These are phyloP conservation scores for Ageneiosus marmoratus DNA, from an alignment of 2,113 vertebrate species.

Conservation along the genomic window DNA sequence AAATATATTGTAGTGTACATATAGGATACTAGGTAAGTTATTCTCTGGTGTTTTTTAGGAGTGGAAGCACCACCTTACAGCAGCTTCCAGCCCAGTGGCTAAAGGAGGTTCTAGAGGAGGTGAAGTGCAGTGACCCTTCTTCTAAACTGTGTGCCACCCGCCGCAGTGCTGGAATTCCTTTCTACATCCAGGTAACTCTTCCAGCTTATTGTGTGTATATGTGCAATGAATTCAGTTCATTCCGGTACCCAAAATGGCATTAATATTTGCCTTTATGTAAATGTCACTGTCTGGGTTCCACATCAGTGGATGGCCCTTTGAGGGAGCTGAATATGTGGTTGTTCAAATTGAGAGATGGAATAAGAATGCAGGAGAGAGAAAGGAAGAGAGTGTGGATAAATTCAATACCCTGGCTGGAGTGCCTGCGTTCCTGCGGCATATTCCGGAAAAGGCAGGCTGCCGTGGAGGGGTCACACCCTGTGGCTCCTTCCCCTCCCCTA, in stretches of 20 bases:
- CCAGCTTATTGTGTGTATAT: not conserved
- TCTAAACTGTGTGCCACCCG: constrained; percentile 94
- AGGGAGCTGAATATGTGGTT: constrained; percentile 19
- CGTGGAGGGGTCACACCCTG: constrained; percentile 44
- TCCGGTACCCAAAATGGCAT: not conserved
- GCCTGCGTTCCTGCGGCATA: constrained; percentile 56
- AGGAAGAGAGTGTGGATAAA: constrained; percentile 34
- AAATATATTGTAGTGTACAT: not conserved
- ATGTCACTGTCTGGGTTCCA: constrained; percentile 5
- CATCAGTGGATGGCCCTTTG: not conserved
- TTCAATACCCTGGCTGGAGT: constrained; percentile 57
- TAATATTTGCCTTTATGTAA: not conserved
- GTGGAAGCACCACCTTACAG: constrained; percentile 75
- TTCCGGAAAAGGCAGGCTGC: constrained; percentile 57
- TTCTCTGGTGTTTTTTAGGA: constrained; percentile 64
- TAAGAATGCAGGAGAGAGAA: constrained; percentile 22
- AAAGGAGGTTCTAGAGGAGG: constrained; percentile 83
- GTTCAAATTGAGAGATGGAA: not conserved
- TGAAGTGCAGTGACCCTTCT: constrained; percentile 85
- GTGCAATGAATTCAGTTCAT: not conserved
- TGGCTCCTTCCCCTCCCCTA: constrained; percentile 7
- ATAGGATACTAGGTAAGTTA: not conserved
- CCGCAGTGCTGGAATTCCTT: constrained; percentile 94
- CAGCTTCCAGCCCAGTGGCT: constrained; percentile 87
- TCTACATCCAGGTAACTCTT: constrained; percentile 86